Percentiles rank a stretch among this genome's conserved stretches.
phyloP scores from a whole-genome alignment of 2,888 invertebrate species.

The Anoncus sp. region DNA sequence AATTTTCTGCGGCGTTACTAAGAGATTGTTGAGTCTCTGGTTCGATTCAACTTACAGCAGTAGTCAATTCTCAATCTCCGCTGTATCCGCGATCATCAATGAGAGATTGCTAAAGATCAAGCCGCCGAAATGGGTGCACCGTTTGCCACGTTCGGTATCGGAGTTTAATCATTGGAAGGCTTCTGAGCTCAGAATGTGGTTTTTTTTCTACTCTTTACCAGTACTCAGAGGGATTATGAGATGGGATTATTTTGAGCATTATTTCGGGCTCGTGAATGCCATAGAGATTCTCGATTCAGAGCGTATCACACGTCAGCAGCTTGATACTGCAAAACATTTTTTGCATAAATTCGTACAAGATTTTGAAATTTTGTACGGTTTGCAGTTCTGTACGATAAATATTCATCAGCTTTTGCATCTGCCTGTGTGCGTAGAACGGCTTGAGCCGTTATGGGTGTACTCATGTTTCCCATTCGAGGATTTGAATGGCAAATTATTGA shows the following conservation, averaged over 20 bases:
- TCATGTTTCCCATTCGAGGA: conserved; percentile 63
- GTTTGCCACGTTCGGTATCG: too few species aligned
- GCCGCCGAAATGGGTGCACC: too few species aligned
- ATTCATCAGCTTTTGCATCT: conserved; percentile 63
- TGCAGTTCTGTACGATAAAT: conserved; percentile 56
- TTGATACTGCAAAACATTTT: background rate
- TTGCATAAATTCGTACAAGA: conserved; percentile 50
- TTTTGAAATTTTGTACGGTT: conserved; percentile 37
- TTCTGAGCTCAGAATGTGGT: too few species aligned
- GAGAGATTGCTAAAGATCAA: too few species aligned
- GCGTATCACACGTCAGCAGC: conserved; percentile 10
- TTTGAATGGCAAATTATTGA: conserved; percentile 58
- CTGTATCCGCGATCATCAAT: too few species aligned
- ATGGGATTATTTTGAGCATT: conserved; percentile 11
- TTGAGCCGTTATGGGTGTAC: conserved; percentile 61
- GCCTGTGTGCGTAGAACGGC: conserved; percentile 39
- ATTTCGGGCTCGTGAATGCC: conserved; percentile 10
- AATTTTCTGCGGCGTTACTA: conserved; percentile 51
- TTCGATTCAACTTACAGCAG: too few species aligned
- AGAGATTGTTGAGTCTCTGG: too few species aligned
- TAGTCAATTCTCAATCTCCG: too few species aligned
- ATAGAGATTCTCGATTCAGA: conserved; percentile 3
- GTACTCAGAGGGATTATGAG: too few species aligned
- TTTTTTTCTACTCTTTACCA: too few species aligned
- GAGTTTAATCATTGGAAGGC: too few species aligned